Conservation (phyloP, 2,888 invertebrate genomes). For the Sclerodermus sp. region DNA sequence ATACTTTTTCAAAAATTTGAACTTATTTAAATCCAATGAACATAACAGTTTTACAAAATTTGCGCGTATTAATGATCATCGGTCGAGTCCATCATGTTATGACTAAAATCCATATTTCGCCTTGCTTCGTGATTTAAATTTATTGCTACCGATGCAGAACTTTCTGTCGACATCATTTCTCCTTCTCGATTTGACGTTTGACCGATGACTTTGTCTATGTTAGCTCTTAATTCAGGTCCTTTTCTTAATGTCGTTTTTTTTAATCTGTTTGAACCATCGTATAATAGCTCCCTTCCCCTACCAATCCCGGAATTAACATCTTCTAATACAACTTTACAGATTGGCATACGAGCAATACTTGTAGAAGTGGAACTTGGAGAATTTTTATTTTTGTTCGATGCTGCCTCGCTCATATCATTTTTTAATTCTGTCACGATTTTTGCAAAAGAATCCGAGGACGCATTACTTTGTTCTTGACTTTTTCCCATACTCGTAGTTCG, state of each 20-base stretch:
- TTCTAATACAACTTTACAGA: slow-evolving; percentile 15
- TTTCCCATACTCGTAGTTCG: slow-evolving; percentile 1
- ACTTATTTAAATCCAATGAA: too few relatives aligned
- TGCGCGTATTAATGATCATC: too few relatives aligned
- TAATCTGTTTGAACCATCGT: not conserved
- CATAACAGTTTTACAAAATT: too few relatives aligned
- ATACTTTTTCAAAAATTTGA: too few relatives aligned
- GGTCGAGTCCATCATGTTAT: too few relatives aligned
- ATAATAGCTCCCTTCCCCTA: slow-evolving; percentile 10
- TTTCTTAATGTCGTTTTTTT: not conserved
- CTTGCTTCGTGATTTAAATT: not conserved
- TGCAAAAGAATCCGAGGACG: slow-evolving; percentile 3
- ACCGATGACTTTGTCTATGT: not conserved
- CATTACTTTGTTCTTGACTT: slow-evolving; percentile 2
- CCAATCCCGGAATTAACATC: slow-evolving; percentile 7
- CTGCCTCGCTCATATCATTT: slow-evolving; percentile 5
- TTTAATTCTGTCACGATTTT: slow-evolving; percentile 10
- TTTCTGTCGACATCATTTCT: slow-evolving; percentile 5
- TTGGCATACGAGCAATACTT: slow-evolving; percentile 20
- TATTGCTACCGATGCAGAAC: slow-evolving; percentile 12
- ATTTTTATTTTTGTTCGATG: slow-evolving; percentile 3
- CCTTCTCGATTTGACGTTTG: not conserved
- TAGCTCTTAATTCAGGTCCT: not conserved
- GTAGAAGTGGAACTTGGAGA: slow-evolving; percentile 5
- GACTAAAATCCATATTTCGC: too few relatives aligned